Evolutionary conservation across 1,140 invertebrate species (phyloP).

Genomic region (Trypoxylus dichotomus): DNA sequence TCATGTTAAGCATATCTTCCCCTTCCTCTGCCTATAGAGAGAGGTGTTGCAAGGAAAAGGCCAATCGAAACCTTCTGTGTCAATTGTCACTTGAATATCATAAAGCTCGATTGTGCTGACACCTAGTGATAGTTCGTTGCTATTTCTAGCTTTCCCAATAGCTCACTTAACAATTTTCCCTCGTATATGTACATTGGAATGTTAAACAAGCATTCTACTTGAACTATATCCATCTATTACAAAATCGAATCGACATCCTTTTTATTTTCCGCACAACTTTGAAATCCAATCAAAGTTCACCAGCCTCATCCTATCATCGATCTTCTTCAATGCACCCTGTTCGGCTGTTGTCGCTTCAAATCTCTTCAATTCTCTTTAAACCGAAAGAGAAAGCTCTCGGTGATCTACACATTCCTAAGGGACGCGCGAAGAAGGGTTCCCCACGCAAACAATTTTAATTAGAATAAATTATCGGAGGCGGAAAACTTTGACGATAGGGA

Average conservation of each 20-base stretch:
- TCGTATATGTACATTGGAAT: too few species aligned
- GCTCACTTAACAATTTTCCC: too few species aligned
- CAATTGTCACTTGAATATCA: too few species aligned
- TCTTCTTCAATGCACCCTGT: not conserved
- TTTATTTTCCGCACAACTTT: not conserved
- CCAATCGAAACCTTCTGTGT: too few species aligned
- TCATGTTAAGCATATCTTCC: too few species aligned
- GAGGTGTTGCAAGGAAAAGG: too few species aligned
- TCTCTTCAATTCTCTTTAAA: not conserved
- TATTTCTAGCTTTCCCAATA: too few species aligned
- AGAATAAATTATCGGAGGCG: slow-evolving; percentile 12
- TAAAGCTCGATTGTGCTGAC: too few species aligned
- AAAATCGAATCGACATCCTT: not conserved
- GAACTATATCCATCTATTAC: too few species aligned
- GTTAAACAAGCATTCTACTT: too few species aligned
- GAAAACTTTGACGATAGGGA: not conserved
- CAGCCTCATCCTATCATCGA: not conserved
- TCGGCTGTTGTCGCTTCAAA: not conserved
- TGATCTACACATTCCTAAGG: not conserved
- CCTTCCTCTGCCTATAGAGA: too few species aligned
- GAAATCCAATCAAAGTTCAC: not conserved
- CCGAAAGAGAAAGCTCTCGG: not conserved
- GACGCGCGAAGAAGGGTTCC: not conserved
- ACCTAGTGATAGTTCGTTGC: too few species aligned
- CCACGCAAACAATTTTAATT: slow-evolving; percentile 2